These are phyloP conservation scores for Coracopsis vasa DNA, from an alignment of 2,113 vertebrate genomes.

Conservation along the genomic window DNA sequence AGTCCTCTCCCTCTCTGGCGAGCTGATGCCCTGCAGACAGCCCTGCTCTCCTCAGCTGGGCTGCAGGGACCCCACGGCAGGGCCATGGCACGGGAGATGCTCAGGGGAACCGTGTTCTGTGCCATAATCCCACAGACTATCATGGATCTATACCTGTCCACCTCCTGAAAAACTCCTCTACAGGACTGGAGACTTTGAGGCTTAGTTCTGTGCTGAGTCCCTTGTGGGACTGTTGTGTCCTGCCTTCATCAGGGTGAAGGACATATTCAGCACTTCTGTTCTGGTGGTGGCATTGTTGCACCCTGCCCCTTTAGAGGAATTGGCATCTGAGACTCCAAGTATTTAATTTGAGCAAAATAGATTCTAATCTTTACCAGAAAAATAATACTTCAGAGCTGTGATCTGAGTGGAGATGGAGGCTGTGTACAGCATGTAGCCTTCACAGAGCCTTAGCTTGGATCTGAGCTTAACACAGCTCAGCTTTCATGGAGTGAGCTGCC, in stretches of 20 bases:
- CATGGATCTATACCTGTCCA: not conserved
- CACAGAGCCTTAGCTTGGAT: not conserved
- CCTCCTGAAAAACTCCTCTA: not conserved
- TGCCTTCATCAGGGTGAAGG: not conserved
- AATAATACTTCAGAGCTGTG: not conserved
- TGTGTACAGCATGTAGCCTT: not conserved
- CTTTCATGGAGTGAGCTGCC: not conserved
- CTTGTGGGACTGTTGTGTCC: not conserved
- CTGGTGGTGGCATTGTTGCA: not conserved
- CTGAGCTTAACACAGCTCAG: not conserved
- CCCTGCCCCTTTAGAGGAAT: not conserved
- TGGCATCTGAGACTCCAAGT: not conserved
- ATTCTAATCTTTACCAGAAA: not conserved
- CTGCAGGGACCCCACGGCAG: no score
- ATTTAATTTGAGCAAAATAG: not conserved
- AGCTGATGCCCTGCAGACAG: no score
- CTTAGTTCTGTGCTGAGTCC: not conserved
- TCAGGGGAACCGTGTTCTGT: no score
- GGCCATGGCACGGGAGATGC: no score
- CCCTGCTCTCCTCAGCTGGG: no score
- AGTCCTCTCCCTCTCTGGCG: no score
- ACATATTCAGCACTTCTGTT: not conserved
- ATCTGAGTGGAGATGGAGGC: not conserved
- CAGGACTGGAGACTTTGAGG: not conserved
- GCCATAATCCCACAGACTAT: not conserved